These are phyloP conservation scores for Bombus difficillimus DNA, from an alignment of 1,140 invertebrate genomes.

Conservation along the genomic window DNA sequence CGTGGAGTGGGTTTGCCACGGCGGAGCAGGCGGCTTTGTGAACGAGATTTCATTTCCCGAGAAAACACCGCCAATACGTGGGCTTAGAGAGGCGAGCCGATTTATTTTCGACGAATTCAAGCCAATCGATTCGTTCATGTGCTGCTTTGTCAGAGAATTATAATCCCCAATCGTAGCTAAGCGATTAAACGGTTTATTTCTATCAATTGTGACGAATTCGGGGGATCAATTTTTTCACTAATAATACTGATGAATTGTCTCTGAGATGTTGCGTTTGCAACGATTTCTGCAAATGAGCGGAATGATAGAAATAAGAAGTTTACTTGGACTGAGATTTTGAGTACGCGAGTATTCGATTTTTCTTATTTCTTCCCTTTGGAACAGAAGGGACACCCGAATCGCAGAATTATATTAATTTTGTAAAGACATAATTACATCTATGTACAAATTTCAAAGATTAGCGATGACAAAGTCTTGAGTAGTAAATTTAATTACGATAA, in stretches of 20 bases:
- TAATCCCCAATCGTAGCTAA: constrained; percentile 10
- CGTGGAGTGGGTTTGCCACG: background rate
- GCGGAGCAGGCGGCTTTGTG: constrained; percentile 21
- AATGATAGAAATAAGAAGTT: no score
- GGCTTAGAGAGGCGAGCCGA: constrained; percentile 39
- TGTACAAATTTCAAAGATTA: no score
- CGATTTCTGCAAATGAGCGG: background rate
- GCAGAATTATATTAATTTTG: no score
- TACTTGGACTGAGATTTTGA: no score
- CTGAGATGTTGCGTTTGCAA: background rate
- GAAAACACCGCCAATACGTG: constrained; percentile 47
- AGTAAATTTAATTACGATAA: no score
- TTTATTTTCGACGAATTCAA: constrained; percentile 47
- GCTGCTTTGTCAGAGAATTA: constrained; percentile 27
- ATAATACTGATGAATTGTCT: background rate
- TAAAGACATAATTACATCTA: no score
- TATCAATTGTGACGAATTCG: background rate
- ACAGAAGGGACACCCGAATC: no score
- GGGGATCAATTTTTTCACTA: background rate
- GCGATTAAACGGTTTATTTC: constrained; percentile 19
- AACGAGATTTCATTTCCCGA: constrained; percentile 54
- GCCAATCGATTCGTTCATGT: constrained; percentile 29
- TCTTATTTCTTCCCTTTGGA: no score
- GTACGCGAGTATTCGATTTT: no score
- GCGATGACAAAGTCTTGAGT: no score